These are phyloP conservation scores for Tachina lurida DNA, from an alignment of 2,888 invertebrate genomes.

Conservation along the genomic window DNA sequence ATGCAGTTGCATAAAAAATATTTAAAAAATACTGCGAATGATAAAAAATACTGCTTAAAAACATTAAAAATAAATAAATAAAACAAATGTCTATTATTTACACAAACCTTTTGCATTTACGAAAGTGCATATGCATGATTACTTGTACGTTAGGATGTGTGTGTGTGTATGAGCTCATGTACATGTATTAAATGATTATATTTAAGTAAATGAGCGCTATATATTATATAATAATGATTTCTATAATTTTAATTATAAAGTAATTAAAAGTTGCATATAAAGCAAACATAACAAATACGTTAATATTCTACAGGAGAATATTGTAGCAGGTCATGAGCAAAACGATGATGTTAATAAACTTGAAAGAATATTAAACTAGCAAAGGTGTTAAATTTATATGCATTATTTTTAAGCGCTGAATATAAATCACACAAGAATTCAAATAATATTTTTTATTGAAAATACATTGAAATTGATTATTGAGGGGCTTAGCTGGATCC, in stretches of 20 bases:
- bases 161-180: not conserved
- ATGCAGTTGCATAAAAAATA: not conserved
- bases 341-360: constrained; percentile 20
- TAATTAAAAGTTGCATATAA: constrained; percentile 57
- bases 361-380: constrained; percentile 2
- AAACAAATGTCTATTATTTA: constrained; percentile 16
- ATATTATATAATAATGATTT: constrained; percentile 44
- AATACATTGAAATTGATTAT: no score
- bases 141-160: not conserved
- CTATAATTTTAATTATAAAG: constrained; percentile 67
- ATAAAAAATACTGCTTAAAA: not conserved
- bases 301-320: constrained; percentile 1
- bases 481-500: no score
- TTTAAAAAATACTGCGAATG: not conserved
- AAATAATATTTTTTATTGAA: no score
- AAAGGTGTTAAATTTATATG: not conserved
- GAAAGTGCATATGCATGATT: not conserved
- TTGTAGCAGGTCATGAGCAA: not conserved
- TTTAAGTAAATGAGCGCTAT: constrained; percentile 24
- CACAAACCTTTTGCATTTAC: not conserved
- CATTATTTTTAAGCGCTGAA: not conserved
- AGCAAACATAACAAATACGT: constrained; percentile 21
- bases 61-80: not conserved
- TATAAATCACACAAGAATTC: no score
- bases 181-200: not conserved